A percentile compares a stretch with the other conserved stretches of the same genome.
phyloP scores from a whole-genome alignment of 2,113 vertebrate genomes.

The Anguilla japonica region DNA sequence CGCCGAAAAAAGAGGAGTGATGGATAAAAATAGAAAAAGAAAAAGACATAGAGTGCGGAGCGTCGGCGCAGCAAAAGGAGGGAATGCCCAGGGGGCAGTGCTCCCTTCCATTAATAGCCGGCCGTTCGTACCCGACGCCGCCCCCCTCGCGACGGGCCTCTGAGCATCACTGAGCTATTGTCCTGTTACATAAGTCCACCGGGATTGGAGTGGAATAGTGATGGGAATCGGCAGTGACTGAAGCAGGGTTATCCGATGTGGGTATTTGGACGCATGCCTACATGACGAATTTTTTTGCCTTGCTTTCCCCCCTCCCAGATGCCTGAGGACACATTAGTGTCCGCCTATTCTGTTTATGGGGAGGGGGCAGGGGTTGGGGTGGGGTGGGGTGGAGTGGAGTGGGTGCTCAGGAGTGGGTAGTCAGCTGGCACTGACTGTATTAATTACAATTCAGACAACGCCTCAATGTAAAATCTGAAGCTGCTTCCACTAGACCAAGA shows the following conservation, averaged over 20 bases:
- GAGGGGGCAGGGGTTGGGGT: too few relatives aligned
- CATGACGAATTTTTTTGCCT: background rate
- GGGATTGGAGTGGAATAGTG: conserved; percentile 1
- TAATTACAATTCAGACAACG: background rate
- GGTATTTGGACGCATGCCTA: background rate
- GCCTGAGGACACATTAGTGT: conserved; percentile 1
- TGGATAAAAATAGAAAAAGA: conserved; percentile 8
- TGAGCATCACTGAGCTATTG: conserved; percentile 9
- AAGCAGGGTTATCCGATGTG: conserved; percentile 26
- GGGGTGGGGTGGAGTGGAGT: background rate
- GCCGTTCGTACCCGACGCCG: background rate
- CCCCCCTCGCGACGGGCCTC: background rate
- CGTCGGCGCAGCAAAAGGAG: background rate
- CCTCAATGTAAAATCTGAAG: background rate
- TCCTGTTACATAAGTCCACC: conserved; percentile 13
- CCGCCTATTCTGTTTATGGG: background rate
- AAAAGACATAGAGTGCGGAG: background rate
- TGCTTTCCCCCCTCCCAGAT: background rate
- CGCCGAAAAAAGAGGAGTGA: background rate
- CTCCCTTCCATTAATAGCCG: conserved; percentile 24
- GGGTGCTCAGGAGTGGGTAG: background rate
- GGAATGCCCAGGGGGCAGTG: background rate
- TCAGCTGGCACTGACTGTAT: background rate
- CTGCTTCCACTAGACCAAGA: background rate
- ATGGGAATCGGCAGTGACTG: conserved; percentile 11